phyloP scores from a whole-genome alignment of 2,797 vertebrate genomes.

The Hippocampus kuda region DNA sequence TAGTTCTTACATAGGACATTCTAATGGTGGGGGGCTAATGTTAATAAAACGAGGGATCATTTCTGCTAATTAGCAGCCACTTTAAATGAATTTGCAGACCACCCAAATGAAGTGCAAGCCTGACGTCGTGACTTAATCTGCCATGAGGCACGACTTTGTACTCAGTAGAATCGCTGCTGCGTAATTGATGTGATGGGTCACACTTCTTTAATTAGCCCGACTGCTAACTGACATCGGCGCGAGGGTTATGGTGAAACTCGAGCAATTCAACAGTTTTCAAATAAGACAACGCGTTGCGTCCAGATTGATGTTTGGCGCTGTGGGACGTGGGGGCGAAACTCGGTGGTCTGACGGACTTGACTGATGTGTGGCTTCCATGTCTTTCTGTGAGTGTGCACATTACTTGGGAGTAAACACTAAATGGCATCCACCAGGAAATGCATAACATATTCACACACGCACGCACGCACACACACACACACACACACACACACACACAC shows the following conservation, averaged over 20 bases:
- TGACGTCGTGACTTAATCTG: slow-evolving; percentile 28
- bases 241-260: slow-evolving; percentile 13
- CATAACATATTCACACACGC: slow-evolving; percentile 29
- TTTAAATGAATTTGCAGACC: slow-evolving; percentile 5
- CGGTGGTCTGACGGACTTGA: slow-evolving; percentile 2
- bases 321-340: neutral
- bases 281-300: neutral
- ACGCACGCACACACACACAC: slow-evolving; percentile 13
- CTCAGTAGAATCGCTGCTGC: slow-evolving; percentile 14
- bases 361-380: slow-evolving; percentile 5
- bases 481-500: slow-evolving; percentile 24
- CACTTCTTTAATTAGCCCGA: slow-evolving; percentile 38
- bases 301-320: neutral
- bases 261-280: neutral
- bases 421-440: slow-evolving; percentile 28
- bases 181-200: slow-evolving; percentile 53
- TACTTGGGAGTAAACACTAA: slow-evolving; percentile 42
- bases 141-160: slow-evolving; percentile 26
- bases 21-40: neutral
- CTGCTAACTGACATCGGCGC: slow-evolving; percentile 26
- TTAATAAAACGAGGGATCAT: slow-evolving; percentile 14
- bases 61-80: neutral
- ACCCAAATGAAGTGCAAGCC: neutral
- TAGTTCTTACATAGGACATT: neutral
- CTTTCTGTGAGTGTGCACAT: slow-evolving; percentile 4